Evolutionary conservation across 2,888 invertebrate species (phyloP), one percentile per base, ranked within the genome.

Genomic region (Spilosoma lubricipeda): DNA sequence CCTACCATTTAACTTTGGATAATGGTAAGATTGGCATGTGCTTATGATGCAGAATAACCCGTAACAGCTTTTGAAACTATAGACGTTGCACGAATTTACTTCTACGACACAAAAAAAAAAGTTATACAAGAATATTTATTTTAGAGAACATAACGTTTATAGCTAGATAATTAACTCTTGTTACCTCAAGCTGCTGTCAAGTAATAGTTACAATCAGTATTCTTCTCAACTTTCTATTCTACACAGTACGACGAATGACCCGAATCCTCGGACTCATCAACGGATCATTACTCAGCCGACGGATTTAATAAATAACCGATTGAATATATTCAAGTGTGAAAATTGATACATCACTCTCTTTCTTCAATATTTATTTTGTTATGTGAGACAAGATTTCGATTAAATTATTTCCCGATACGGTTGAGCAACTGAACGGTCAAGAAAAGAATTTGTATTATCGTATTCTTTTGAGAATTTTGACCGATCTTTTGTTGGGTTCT

Each of bases 371-470:
- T 45, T 67, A 15, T 42, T 42, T 42, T 42, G 27, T 42, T 67
- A 20, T 20, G 67, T 11, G 42, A 30, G 42, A 67, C 30, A 11
- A 67, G 67, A 45, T 45, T 45, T 67, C 20, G 42, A 27, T 42
- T 20, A 42, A 67, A 67, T 27, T 27, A 42, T 67, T n/a, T 39
- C 42, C 42, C 20, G 30, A 45, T 20, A 30, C 15, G 27, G 45
- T 67, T 67, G 45, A 67, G 45, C 20, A 30, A 45, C 67, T 45
- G 30, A 67, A 30, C 30, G 30, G 42, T 67, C 45, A 9, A 30
- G 30, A 45, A 45, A 67, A 27, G 45, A 45, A 67, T 67, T 45
- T 42, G 27, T 67, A 67, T 30, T 15, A 67, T 67, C 67, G 18
- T 67, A 20, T 45, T 67, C 67, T 20, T 18, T 45, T 13, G 67